These are phyloP conservation scores for Micrasema longulum DNA, from an alignment of 1,140 invertebrate species.

Conservation along the genomic window DNA sequence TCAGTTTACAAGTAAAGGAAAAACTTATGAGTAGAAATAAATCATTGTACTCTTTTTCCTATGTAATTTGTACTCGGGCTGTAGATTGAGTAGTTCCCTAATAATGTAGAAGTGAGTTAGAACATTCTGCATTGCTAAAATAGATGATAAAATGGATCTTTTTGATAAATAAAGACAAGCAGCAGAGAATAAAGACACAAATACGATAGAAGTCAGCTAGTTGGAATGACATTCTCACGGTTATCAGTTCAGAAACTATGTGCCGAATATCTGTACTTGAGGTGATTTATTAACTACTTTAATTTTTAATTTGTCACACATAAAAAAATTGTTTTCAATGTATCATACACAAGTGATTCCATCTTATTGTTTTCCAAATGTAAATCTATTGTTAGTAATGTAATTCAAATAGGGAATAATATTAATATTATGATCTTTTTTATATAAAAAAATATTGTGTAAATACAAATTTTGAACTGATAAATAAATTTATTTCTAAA, in stretches of 20 bases:
- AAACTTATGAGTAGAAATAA: constrained; percentile 30
- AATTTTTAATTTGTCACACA: constrained; percentile 20
- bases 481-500: constrained; percentile 56
- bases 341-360: constrained; percentile 41
- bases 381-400: constrained; percentile 50
- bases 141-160: constrained; percentile 32
- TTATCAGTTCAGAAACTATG: constrained; percentile 14
- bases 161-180: too few species aligned
- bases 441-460: constrained; percentile 53
- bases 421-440: constrained; percentile 53
- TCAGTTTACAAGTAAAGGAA: constrained; percentile 8
- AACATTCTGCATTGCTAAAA: constrained; percentile 5
- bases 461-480: constrained; percentile 56
- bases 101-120: constrained; percentile 33
- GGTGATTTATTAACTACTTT: constrained; percentile 15
- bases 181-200: too few species aligned
- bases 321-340: constrained; percentile 31
- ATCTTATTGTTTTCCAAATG: constrained; percentile 49
- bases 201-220: too few species aligned
- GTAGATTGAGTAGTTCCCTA: constrained; percentile 30
- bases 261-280: constrained; percentile 24
- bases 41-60: constrained; percentile 29
- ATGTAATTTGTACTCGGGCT: constrained; percentile 21
- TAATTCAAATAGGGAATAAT: constrained; percentile 54
- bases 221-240: background rate